Conservation (phyloP, 2,888 invertebrate species). For the Cybosia mesomella region DNA sequence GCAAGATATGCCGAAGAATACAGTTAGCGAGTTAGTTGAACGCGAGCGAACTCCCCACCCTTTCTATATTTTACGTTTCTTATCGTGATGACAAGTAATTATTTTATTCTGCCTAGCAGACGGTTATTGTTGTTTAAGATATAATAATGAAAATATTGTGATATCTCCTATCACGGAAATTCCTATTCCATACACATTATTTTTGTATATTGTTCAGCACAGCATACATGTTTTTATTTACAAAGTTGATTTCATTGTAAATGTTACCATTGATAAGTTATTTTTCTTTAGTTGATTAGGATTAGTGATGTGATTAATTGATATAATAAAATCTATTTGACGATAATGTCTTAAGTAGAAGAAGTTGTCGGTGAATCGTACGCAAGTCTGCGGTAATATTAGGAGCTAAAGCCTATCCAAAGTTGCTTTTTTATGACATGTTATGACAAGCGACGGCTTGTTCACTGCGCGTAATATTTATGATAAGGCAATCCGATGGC, state of each 20-base stretch:
- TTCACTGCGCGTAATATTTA: constrained; percentile 7
- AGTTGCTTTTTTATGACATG: constrained; percentile 59
- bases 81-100: constrained; percentile 65
- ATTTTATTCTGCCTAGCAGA: constrained; percentile 68
- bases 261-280: constrained; percentile 86
- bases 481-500: not conserved
- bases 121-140: constrained; percentile 66
- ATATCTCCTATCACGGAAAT: constrained; percentile 80
- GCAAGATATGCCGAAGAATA: not conserved
- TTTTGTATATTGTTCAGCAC: constrained; percentile 79
- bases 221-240: constrained; percentile 68
- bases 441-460: constrained; percentile 33
- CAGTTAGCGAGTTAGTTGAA: not conserved
- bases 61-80: constrained; percentile 66
- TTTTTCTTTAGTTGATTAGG: constrained; percentile 70
- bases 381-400: constrained; percentile 46
- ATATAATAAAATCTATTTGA: constrained; percentile 47
- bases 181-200: constrained; percentile 84
- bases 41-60: constrained; percentile 34
- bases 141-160: constrained; percentile 78
- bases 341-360: constrained; percentile 41
- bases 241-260: constrained; percentile 80
- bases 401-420: constrained; percentile 63
- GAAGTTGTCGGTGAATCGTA: constrained; percentile 27
- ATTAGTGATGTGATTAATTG: constrained; percentile 53